These are phyloP conservation scores for Lepidurus arcticus DNA, from an alignment of 1,140 invertebrate genomes.

Conservation along the genomic window DNA sequence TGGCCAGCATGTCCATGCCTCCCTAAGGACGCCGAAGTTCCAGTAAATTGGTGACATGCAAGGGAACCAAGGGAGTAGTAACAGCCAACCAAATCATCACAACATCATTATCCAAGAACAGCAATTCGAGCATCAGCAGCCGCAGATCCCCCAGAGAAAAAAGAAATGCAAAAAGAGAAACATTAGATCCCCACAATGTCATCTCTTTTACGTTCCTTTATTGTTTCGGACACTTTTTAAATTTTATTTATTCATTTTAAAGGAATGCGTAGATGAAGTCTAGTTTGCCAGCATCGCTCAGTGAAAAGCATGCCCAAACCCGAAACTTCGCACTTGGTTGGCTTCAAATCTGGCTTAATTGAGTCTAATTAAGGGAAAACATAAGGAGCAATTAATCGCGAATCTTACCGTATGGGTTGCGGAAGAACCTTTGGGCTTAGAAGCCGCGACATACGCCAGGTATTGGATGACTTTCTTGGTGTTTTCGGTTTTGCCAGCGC, in stretches of 20 bases:
- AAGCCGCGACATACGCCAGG: constrained; percentile 95
- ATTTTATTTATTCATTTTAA: neutral
- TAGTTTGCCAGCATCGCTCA: neutral
- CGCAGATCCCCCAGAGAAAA: constrained; percentile 17
- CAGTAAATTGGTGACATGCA: constrained; percentile 4
- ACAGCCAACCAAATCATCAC: neutral
- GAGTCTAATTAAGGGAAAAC: neutral
- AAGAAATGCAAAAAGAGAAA: constrained; percentile 14
- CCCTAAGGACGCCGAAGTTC: constrained; percentile 7
- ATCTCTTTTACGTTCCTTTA: neutral
- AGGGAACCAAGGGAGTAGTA: neutral
- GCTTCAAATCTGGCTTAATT: neutral
- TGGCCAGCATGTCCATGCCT: constrained; percentile 16
- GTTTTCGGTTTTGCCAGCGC: constrained; percentile 99
- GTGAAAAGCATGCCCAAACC: constrained; percentile 5
- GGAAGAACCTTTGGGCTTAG: constrained; percentile 69
- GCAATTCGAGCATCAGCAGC: constrained; percentile 1
- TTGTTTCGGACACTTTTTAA: neutral
- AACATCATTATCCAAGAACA: neutral
- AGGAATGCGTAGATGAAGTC: neutral
- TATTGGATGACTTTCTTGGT: constrained; percentile 99
- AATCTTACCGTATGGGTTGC: constrained; percentile 68
- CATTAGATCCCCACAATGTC: neutral
- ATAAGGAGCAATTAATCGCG: neutral
- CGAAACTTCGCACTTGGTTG: neutral